A percentile compares a stretch with the other conserved stretches of the same genome.
Evolutionary conservation across 2,797 vertebrate species (phyloP).

Genomic region (Melanotaenia parkinsoni): DNA sequence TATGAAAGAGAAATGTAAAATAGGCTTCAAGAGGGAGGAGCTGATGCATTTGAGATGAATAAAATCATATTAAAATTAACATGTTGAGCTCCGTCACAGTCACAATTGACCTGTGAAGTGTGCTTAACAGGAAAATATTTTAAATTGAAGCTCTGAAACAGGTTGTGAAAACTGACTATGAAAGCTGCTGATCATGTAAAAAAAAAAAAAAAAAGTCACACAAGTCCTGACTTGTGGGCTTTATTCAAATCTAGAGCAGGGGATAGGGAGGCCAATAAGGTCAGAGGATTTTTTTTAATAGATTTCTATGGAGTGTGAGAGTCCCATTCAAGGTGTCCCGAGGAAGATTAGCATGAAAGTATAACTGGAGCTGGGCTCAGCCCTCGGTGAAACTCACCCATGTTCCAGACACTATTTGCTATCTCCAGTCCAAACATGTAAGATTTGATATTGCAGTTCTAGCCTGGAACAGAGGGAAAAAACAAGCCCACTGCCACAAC

Average conservation of each 20-base stretch:
- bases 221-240: conserved; percentile 46
- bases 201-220: conserved; percentile 18
- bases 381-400: conserved; percentile 59
- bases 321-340: conserved; percentile 59
- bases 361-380: conserved; percentile 48
- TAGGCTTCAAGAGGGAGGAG: conserved; percentile 67
- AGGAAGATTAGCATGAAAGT: conserved; percentile 69
- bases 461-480: conserved; percentile 70
- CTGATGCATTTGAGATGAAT: conserved; percentile 68
- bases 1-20: conserved; percentile 78
- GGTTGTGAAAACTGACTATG: conserved; percentile 14
- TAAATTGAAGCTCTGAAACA: conserved; percentile 16
- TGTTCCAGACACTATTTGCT: conserved; percentile 52
- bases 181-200: conserved; percentile 55
- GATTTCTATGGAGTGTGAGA: conserved; percentile 68
- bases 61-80: conserved; percentile 69
- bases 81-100: conserved; percentile 34
- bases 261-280: conserved; percentile 54
- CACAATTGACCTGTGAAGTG: conserved; percentile 66
- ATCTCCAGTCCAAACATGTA: conserved; percentile 81
- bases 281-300: conserved; percentile 77
- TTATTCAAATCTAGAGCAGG: conserved; percentile 59
- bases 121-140: conserved; percentile 50
- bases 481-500: conserved; percentile 80
- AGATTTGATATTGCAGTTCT: conserved; percentile 76